Conservation (phyloP, 2,797 vertebrate genomes). For the Falco cherrug region DNA sequence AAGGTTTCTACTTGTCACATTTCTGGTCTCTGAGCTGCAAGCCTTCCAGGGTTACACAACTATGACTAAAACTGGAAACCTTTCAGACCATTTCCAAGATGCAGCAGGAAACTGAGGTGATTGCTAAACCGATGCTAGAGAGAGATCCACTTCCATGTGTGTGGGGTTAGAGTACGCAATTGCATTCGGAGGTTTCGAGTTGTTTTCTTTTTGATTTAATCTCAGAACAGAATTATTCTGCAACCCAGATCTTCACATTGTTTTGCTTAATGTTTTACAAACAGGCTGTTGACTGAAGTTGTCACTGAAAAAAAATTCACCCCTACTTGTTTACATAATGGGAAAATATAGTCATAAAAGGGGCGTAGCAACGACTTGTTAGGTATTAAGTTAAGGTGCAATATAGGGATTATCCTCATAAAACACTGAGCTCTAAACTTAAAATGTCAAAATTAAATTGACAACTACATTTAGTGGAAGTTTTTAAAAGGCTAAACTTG, state of each 20-base stretch:
- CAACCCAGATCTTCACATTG: constrained; percentile 34
- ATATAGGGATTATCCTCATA: neutral
- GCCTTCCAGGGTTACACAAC: constrained; percentile 59
- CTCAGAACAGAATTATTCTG: constrained; percentile 19
- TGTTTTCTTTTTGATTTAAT: constrained; percentile 57
- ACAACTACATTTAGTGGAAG: neutral
- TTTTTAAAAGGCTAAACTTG: neutral
- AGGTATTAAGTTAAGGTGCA: constrained; percentile 25
- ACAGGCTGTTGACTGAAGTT: constrained; percentile 54
- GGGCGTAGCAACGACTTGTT: neutral
- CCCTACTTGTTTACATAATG: constrained; percentile 38
- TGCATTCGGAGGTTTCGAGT: neutral
- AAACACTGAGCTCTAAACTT: neutral
- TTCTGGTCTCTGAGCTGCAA: constrained; percentile 48
- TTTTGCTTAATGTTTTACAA: constrained; percentile 56
- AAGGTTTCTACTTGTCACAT: constrained; percentile 51
- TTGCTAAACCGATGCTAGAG: neutral
- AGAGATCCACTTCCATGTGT: neutral
- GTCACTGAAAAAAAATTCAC: constrained; percentile 55
- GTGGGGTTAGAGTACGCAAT: neutral
- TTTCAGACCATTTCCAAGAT: constrained; percentile 27
- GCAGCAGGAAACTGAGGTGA: constrained; percentile 37
- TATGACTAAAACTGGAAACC: constrained; percentile 37
- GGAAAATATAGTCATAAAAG: constrained; percentile 26
- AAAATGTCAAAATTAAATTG: neutral